A percentile compares a stretch with the other conserved stretches of the same genome.
Evolutionary conservation across 2,888 invertebrate genomes (phyloP).

Genomic region (Agonum fuliginosum): DNA sequence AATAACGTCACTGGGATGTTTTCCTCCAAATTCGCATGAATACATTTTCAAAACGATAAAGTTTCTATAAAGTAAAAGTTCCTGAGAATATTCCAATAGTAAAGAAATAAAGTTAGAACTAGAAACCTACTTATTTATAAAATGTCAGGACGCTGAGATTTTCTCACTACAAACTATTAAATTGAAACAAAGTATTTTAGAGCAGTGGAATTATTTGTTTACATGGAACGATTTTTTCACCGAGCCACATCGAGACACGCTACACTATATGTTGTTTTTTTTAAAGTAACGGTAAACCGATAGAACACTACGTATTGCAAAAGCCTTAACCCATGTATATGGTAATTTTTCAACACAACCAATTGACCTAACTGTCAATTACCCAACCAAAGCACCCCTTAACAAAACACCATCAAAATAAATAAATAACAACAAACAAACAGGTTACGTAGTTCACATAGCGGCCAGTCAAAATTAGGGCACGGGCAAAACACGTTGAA

Average conservation of each 20-base stretch:
- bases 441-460: conserved; percentile 11
- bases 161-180: conserved; percentile 32
- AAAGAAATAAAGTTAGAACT: conserved; percentile 43
- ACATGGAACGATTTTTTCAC: conserved; percentile 27
- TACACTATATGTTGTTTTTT: conserved; percentile 37
- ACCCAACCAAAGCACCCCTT: neutral
- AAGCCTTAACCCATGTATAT: conserved; percentile 31
- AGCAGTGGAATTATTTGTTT: conserved; percentile 28
- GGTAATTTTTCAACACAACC: conserved; percentile 33
- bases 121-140: conserved; percentile 49
- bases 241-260: conserved; percentile 26
- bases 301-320: conserved; percentile 39
- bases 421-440: conserved; percentile 23
- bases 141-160: conserved; percentile 38
- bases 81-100: conserved; percentile 49
- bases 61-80: conserved; percentile 53
- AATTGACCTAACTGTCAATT: conserved; percentile 1
- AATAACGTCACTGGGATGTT: conserved; percentile 20
- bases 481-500: conserved; percentile 8
- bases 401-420: conserved; percentile 19
- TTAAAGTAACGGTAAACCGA: conserved; percentile 35
- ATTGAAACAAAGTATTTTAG: neutral
- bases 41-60: conserved; percentile 42
- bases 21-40: conserved; percentile 9
- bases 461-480: conserved; percentile 34